Conservation (phyloP, 2,797 vertebrate species). For the Acipenser oxyrinchus region DNA sequence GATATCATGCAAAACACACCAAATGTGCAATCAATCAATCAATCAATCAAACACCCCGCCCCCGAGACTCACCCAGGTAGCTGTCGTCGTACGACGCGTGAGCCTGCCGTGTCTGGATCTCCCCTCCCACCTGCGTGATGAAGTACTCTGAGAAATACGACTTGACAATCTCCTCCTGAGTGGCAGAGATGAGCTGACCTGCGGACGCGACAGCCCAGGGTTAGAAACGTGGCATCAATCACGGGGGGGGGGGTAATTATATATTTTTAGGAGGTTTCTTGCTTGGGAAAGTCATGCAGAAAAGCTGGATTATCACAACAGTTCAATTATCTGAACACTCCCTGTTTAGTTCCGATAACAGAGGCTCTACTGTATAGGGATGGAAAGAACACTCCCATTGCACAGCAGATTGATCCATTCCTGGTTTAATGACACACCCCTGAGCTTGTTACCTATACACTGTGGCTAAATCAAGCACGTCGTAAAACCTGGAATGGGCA, state of each 20-base stretch:
- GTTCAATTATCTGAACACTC: background rate
- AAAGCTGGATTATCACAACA: background rate
- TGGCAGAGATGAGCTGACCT: constrained; percentile 84
- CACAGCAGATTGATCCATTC: too few species aligned
- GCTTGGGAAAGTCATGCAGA: background rate
- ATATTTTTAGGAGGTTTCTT: constrained; percentile 1
- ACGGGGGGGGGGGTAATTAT: too few species aligned
- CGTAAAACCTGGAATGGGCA: too few species aligned
- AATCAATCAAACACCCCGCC: background rate
- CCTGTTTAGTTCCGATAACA: too few species aligned
- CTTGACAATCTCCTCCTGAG: constrained; percentile 70
- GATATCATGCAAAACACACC: too few species aligned
- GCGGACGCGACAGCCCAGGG: background rate
- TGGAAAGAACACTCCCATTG: too few species aligned
- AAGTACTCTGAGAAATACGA: constrained; percentile 73
- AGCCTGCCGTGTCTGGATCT: constrained; percentile 72
- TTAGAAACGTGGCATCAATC: background rate
- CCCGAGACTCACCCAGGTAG: constrained; percentile 68
- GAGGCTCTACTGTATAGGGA: too few species aligned
- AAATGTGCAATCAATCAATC: too few species aligned
- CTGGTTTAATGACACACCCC: too few species aligned
- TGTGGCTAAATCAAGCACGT: too few species aligned
- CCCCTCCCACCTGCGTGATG: constrained; percentile 65
- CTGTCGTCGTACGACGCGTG: constrained; percentile 66
- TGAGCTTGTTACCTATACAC: too few species aligned